Evolutionary conservation across 2,797 vertebrate genomes (phyloP).

Genomic region (Pseudochirops cupreus): DNA sequence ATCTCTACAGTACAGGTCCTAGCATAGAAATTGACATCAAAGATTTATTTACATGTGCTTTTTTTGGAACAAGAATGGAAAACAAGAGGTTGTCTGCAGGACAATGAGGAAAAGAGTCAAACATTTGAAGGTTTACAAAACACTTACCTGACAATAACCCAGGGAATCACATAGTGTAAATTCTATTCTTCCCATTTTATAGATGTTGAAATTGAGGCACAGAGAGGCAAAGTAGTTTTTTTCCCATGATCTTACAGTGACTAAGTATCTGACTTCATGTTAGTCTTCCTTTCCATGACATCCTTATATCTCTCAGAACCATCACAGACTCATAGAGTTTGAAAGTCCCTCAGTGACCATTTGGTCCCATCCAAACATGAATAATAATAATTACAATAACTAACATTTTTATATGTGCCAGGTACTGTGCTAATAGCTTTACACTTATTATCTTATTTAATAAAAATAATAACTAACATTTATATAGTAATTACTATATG

Average conservation of each 20-base stretch:
- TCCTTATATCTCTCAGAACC: background rate
- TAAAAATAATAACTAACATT: background rate
- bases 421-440: too few relatives aligned
- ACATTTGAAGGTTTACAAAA: background rate
- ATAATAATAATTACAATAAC: background rate
- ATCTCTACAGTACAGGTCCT: constrained; percentile 78
- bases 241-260: background rate
- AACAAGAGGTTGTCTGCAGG: constrained; percentile 82
- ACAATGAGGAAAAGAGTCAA: constrained; percentile 78
- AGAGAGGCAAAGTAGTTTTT: background rate
- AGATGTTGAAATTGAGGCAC: background rate
- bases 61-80: constrained; percentile 77
- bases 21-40: constrained; percentile 80
- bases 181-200: background rate
- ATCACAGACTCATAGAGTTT: background rate
- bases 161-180: background rate
- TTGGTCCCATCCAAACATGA: background rate
- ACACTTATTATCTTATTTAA: too few relatives aligned
- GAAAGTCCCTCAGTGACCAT: background rate
- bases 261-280: background rate
- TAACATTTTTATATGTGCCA: too few relatives aligned
- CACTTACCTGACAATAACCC: background rate
- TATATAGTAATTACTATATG: background rate
- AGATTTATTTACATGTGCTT: constrained; percentile 58
- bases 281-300: background rate